phyloP scores from a whole-genome alignment of 30 jellyfish, hydroid and myxozoan species.

The Cassiopea andromeda region DNA sequence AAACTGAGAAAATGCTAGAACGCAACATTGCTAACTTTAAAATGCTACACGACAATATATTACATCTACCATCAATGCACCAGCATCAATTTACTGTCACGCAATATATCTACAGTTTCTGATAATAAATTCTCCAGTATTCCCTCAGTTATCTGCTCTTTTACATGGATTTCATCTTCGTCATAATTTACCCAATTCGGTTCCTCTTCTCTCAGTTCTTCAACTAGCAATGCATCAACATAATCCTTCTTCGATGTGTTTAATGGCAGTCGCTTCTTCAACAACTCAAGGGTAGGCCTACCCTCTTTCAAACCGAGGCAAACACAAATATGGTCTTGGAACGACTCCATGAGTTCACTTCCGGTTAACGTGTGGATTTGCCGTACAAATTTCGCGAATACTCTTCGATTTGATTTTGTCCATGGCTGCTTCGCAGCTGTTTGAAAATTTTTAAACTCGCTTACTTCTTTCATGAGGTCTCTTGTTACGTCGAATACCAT shows the following conservation, averaged over 20 bases:
- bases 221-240: conserved; percentile 95
- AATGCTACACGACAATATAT: background rate
- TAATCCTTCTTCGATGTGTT: conserved; percentile 93
- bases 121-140: conserved; percentile 77
- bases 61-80: background rate
- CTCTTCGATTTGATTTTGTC: conserved; percentile 77
- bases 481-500: conserved; percentile 87
- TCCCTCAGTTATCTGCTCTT: conserved; percentile 92
- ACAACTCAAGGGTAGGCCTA: conserved; percentile 82
- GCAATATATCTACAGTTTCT: conserved; percentile 60
- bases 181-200: conserved; percentile 97
- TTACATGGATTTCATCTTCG: conserved; percentile 92
- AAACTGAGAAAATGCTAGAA: background rate
- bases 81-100: conserved; percentile 42
- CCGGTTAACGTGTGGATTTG: conserved; percentile 71
- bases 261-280: conserved; percentile 93
- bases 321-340: conserved; percentile 80
- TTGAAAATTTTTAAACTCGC: conserved; percentile 74
- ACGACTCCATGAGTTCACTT: conserved; percentile 60
- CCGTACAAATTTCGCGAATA: conserved; percentile 88
- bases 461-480: conserved; percentile 74
- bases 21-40: background rate
- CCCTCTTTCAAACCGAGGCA: conserved; percentile 85
- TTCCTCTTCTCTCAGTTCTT: conserved; percentile 98
- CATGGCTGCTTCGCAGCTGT: conserved; percentile 72